Percentiles rank a stretch among this genome's conserved stretches.
Evolutionary conservation across 2,797 vertebrate species (phyloP).

Genomic region (Phalloptychus januarius): DNA sequence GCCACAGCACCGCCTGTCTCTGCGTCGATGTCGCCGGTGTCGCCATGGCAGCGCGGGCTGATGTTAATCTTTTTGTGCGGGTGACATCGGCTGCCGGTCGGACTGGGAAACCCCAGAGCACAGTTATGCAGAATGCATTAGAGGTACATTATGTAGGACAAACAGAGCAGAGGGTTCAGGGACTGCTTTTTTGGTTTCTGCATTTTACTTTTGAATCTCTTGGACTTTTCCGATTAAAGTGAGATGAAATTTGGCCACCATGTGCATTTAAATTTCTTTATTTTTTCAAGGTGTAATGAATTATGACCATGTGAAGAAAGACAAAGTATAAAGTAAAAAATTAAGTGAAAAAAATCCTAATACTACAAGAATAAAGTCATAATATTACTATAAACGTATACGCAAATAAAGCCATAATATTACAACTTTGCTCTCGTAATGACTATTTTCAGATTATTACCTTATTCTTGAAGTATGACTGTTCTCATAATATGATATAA

Average conservation of each 20-base stretch:
- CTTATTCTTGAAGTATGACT: too few species aligned
- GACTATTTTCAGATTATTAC: too few species aligned
- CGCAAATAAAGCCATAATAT: too few species aligned
- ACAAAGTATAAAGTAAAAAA: not conserved
- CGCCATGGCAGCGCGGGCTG: constrained; percentile 47
- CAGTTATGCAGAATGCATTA: constrained; percentile 35
- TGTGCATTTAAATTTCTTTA: not conserved
- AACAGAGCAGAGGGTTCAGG: not conserved
- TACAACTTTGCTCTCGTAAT: too few species aligned
- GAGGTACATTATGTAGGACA: constrained; percentile 33
- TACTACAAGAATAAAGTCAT: too few species aligned
- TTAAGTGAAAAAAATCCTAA: too few species aligned
- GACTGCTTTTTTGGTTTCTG: not conserved
- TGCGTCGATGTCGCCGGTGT: constrained; percentile 53
- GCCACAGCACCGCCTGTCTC: constrained; percentile 50
- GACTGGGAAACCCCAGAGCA: constrained; percentile 34
- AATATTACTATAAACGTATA: too few species aligned
- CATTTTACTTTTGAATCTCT: not conserved
- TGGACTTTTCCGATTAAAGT: not conserved
- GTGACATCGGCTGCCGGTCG: constrained; percentile 40
- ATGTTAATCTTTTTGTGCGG: constrained; percentile 56
- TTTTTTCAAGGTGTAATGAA: not conserved
- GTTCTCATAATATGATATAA: too few species aligned
- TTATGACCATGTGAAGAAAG: not conserved
- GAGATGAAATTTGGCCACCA: not conserved